A percentile compares a stretch with the other conserved stretches of the same genome.
These are phyloP conservation scores for Heterodera schachtii DNA, from an alignment of 1,140 invertebrate species.

Conservation along the genomic window DNA sequence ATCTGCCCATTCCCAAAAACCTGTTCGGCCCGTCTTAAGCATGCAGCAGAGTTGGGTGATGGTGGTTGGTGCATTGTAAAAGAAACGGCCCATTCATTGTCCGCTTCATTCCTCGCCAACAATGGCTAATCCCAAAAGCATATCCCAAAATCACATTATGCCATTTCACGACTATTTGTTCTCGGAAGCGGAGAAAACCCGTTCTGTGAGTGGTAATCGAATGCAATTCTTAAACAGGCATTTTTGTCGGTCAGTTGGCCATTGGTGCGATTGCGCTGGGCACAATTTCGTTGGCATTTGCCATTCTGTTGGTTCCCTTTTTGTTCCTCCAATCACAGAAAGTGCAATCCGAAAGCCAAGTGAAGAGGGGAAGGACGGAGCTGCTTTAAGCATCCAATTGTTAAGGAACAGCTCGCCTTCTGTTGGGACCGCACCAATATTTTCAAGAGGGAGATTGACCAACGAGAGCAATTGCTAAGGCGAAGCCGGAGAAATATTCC, in stretches of 20 bases:
- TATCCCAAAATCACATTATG: background rate
- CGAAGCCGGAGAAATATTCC: background rate
- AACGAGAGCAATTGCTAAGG: background rate
- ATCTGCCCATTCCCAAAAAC: background rate
- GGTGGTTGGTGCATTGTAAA: background rate
- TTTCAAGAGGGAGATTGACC: conserved; percentile 12
- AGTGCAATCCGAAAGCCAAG: conserved; percentile 11
- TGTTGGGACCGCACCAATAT: conserved; percentile 20
- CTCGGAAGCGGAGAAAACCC: conserved; percentile 17
- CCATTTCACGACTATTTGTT: conserved; percentile 10
- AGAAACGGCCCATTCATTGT: background rate
- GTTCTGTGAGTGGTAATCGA: background rate
- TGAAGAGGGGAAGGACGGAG: background rate
- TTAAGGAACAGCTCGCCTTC: conserved; percentile 27
- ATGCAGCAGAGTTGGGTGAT: background rate
- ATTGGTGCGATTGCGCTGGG: conserved; percentile 20
- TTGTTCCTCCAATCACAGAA: conserved; percentile 27
- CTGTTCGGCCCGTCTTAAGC: background rate
- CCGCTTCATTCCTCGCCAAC: background rate
- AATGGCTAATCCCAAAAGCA: background rate
- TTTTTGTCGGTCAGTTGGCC: conserved; percentile 21
- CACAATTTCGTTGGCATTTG: conserved; percentile 16
- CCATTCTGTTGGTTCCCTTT: conserved; percentile 20
- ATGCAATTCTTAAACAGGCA: background rate
- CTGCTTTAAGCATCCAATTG: background rate